Base-by-base conservation (phyloP, 2,797 vertebrate species). In the Ctenochaetus hawaiiensis region DNA sequence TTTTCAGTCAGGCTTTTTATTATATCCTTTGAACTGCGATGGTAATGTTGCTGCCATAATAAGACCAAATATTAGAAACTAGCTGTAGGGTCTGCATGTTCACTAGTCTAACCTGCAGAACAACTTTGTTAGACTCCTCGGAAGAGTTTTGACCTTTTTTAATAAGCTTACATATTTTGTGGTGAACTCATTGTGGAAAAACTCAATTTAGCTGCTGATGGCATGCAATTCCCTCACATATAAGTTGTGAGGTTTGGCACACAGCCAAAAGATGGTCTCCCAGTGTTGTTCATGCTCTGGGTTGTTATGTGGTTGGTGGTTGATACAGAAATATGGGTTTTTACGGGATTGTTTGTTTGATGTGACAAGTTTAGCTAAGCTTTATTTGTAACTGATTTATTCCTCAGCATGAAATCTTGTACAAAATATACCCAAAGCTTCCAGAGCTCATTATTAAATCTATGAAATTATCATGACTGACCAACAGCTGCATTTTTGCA, bases 51-150 rank as follows among this genome's bases (percentile, higher is more conserved):
- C 54, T 63, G 16, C 16, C 44, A 2, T 67, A 34, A 48, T 59
- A 22, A 9, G 47, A 43, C 12, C 8, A 26, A 72, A 20, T 20
- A 48, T 80, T 26, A 57, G 13, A 72, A 70, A 73, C 60, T 58
- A 61, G 53, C 85, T 52, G 1, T 0, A 20, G 77, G 87, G 65
- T 85, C 65, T 73, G 48, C 16, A 3, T 70, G 44, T 58, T 73
- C 34, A 82, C 71, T 51, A 52, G 72, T 57, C 60, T 34, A 75
- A 87, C 87, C 82, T 71, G 87, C 65, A 72, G n/a, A 84, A 37
- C 84, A 79, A 67, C 85, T 82, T 75, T 41, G 11, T 11, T n/a
- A 2, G 11, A 16, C 52, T 51, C 20, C n/a, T 22, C 57, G 26
- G n/a, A 37, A 13, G 16, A 72, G 43, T 22, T 49, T 23, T 43